Evolutionary conservation across 2,888 invertebrate genomes (phyloP).

Genomic region (Meloe dianella): DNA sequence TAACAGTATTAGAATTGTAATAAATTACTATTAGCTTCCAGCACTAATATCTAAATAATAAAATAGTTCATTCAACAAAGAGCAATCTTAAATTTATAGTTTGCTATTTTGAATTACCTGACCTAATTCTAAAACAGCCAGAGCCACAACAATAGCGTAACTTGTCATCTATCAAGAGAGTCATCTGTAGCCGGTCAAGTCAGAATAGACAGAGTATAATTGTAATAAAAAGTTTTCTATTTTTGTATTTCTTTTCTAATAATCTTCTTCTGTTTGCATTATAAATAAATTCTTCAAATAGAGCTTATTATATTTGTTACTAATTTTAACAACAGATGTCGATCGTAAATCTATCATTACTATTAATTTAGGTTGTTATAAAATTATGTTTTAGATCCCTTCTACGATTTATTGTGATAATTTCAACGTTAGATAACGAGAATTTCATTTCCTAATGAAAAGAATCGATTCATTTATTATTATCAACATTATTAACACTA

Average conservation of each 20-base stretch:
- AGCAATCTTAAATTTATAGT: slow-evolving; percentile 9
- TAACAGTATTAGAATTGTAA: slow-evolving; percentile 19
- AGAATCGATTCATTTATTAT: neutral
- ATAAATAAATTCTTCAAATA: neutral
- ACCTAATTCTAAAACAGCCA: neutral
- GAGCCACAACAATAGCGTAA: no score
- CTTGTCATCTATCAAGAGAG: no score
- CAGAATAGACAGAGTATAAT: neutral
- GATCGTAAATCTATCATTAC: slow-evolving; percentile 19
- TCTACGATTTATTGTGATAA: slow-evolving; percentile 8
- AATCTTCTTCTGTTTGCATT: neutral
- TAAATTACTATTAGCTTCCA: slow-evolving; percentile 18
- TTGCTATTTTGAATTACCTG: slow-evolving; percentile 6
- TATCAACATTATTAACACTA: neutral
- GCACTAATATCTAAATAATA: neutral
- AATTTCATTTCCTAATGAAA: slow-evolving; percentile 13
- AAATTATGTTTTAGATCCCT: slow-evolving; percentile 3
- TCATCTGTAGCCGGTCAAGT: neutral
- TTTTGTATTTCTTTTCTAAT: no score
- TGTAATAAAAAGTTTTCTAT: no score
- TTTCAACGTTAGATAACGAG: slow-evolving; percentile 14
- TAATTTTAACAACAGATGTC: slow-evolving; percentile 23
- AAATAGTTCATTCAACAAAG: neutral
- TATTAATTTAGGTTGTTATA: slow-evolving; percentile 16
- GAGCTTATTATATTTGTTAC: neutral